phyloP scores from a whole-genome alignment of 2,113 vertebrate species.

The Neotragus pygmaeus region DNA sequence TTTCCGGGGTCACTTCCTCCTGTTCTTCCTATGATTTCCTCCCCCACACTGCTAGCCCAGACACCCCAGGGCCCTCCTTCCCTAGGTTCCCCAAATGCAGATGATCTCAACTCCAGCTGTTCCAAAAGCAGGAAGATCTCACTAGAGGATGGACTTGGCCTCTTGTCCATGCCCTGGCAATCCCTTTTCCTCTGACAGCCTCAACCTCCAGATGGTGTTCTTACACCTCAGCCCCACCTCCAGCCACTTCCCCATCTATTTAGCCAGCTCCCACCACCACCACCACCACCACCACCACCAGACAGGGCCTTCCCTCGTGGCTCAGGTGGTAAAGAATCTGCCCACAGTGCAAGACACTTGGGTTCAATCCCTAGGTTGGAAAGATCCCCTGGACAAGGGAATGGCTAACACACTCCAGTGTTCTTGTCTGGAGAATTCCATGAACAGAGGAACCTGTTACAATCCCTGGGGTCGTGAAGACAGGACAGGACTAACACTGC shows the following conservation, averaged over 20 bases:
- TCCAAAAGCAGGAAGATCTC: not conserved
- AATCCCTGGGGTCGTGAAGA: not conserved
- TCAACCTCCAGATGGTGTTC: not conserved
- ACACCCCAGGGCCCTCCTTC: not conserved
- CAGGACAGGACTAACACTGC: not conserved
- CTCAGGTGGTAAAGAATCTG: not conserved
- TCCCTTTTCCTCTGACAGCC: fast-evolving
- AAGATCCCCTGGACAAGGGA: not conserved
- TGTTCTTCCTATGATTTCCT: not conserved
- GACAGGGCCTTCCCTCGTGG: not conserved
- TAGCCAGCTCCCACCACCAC: not conserved
- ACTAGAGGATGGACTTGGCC: not conserved
- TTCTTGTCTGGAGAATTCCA: not conserved
- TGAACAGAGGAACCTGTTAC: not conserved
- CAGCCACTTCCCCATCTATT: not conserved
- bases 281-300: not conserved
- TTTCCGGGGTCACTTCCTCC: not conserved
- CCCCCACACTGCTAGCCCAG: not conserved
- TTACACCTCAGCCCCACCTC: not conserved
- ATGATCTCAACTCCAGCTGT: not conserved
- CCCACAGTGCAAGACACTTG: not conserved
- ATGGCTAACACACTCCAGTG: not conserved
- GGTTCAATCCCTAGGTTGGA: not conserved
- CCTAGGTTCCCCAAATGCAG: not conserved
- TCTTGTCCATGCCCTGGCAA: fast-evolving